phyloP scores from a whole-genome alignment of 2,797 vertebrate species.

The Valencia hispanica region DNA sequence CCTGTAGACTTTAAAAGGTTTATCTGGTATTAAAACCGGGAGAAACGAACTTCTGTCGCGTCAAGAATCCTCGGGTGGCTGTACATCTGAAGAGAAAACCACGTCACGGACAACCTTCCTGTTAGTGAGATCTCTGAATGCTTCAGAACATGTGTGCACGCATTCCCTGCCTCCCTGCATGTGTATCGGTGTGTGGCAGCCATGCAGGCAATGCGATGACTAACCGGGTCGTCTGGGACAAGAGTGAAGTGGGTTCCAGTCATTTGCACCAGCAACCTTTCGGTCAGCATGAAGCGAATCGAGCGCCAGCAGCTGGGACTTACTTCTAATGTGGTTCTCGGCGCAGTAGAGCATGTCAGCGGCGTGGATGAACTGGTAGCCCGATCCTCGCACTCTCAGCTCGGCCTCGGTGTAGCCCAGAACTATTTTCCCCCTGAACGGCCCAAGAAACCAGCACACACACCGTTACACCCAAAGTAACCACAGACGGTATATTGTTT shows the following conservation, averaged over 20 bases:
- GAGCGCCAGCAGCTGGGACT: constrained; percentile 38
- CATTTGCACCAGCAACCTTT: constrained; percentile 12
- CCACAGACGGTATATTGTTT: too few relatives aligned
- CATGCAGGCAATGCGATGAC: constrained; percentile 39
- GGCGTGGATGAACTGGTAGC: constrained; percentile 82
- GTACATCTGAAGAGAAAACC: constrained; percentile 8
- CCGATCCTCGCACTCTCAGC: constrained; percentile 76
- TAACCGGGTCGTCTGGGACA: constrained; percentile 66
- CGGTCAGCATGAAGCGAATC: not conserved
- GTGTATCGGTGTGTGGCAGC: constrained; percentile 34
- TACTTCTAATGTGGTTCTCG: constrained; percentile 80
- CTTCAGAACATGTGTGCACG: constrained; percentile 37
- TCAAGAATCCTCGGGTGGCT: not conserved
- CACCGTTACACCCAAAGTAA: not conserved
- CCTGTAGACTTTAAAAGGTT: not conserved
- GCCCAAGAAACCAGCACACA: not conserved
- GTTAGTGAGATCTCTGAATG: constrained; percentile 9
- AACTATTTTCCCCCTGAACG: constrained; percentile 76
- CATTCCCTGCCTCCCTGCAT: constrained; percentile 49
- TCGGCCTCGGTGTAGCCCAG: constrained; percentile 82
- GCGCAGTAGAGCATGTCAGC: constrained; percentile 82
- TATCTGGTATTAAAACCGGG: not conserved
- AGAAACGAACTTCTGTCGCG: not conserved
- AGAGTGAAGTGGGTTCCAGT: constrained; percentile 54
- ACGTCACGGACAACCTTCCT: not conserved